phyloP scores from a whole-genome alignment of 2,113 vertebrate species.

The Perca schrenkii region DNA sequence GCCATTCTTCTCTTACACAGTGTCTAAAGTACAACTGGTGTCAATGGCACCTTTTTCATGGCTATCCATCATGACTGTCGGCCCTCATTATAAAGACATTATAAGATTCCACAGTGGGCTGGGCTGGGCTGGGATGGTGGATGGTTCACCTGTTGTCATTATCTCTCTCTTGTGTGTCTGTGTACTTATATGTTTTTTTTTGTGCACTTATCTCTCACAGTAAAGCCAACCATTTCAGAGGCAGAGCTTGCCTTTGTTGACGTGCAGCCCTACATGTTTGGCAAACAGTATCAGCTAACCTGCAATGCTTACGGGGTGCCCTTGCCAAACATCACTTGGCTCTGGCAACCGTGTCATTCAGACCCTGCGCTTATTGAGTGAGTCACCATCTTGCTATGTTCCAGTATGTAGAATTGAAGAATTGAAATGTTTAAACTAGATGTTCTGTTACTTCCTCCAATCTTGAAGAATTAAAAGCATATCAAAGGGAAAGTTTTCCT shows the following conservation, averaged over 20 bases:
- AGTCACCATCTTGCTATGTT: slow-evolving; percentile 57
- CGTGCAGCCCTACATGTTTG: slow-evolving; percentile 71
- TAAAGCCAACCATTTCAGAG: slow-evolving; percentile 89
- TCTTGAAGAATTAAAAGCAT: background rate
- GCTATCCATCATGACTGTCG: slow-evolving; percentile 62
- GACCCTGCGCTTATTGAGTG: slow-evolving; percentile 59
- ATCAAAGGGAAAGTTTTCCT: background rate
- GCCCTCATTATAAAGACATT: slow-evolving; percentile 71
- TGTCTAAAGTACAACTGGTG: slow-evolving; percentile 53
- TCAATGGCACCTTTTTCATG: slow-evolving; percentile 58
- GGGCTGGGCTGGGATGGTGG: background rate
- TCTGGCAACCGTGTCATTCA: slow-evolving; percentile 88
- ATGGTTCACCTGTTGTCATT: slow-evolving; percentile 30
- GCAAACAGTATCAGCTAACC: slow-evolving; percentile 81
- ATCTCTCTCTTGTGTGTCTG: slow-evolving; percentile 19
- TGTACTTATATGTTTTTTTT: background rate
- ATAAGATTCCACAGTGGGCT: slow-evolving; percentile 47
- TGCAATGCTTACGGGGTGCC: slow-evolving; percentile 87
- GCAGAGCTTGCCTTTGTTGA: slow-evolving; percentile 78
- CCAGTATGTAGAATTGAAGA: background rate
- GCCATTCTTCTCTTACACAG: slow-evolving; percentile 49
- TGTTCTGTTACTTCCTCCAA: slow-evolving; percentile 5
- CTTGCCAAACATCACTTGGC: slow-evolving; percentile 85
- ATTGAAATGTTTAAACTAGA: background rate
- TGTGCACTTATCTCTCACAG: slow-evolving; percentile 72